These are phyloP conservation scores for Linurgus olivaceus DNA, from an alignment of 2,797 vertebrate genomes.

Conservation along the genomic window DNA sequence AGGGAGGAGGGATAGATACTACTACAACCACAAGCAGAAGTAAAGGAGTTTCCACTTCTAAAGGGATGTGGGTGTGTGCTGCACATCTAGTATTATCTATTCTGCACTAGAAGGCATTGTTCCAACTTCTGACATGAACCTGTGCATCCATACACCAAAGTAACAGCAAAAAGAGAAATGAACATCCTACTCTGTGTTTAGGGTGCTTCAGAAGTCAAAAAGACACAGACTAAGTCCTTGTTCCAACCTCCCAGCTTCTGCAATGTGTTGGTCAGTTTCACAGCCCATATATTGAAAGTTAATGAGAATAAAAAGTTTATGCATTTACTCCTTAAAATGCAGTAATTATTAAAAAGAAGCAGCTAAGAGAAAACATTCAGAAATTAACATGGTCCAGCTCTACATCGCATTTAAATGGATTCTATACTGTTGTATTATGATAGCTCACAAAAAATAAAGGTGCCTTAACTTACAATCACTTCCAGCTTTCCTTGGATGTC, in stretches of 20 bases:
- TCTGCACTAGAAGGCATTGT: neutral
- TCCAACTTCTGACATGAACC: neutral
- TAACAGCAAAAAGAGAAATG: neutral
- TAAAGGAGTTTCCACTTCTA: neutral
- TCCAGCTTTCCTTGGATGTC: conserved; percentile 84
- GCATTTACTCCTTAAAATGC: neutral
- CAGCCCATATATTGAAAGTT: neutral
- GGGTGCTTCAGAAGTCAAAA: neutral
- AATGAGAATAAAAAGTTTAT: neutral
- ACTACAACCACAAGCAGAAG: neutral
- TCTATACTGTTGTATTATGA: neutral
- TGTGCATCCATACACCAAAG: neutral
- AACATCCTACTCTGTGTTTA: neutral
- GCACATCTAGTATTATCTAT: neutral
- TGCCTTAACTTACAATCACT: conserved; percentile 83
- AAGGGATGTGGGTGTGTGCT: neutral
- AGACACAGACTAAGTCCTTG: neutral
- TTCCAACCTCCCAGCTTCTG: neutral
- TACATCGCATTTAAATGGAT: neutral
- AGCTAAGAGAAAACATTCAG: neutral
- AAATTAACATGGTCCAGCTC: neutral
- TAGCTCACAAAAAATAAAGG: neutral
- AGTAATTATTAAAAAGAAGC: neutral
- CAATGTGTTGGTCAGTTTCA: neutral
- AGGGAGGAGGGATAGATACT: neutral